Conservation (phyloP, 37 sponge, comb jelly and placozoan species). For the Hexactinellida sp. region DNA sequence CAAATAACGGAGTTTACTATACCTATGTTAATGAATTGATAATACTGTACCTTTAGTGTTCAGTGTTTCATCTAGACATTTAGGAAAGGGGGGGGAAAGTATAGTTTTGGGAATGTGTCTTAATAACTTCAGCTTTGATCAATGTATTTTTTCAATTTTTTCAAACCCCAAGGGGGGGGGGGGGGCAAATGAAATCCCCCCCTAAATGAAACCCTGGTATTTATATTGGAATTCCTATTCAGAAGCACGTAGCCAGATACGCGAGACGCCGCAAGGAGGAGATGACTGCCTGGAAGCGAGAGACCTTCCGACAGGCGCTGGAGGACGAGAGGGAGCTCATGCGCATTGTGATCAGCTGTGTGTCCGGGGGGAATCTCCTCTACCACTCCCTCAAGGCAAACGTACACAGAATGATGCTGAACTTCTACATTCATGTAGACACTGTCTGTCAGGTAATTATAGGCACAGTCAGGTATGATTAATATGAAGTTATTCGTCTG, state of each 20-base stretch:
- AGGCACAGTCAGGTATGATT: background rate
- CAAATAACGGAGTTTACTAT: no score
- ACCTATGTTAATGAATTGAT: no score
- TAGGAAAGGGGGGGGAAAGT: no score
- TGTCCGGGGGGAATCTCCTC: background rate
- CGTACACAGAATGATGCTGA: background rate
- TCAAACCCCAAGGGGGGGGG: no score
- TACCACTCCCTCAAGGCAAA: background rate
- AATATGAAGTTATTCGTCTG: background rate
- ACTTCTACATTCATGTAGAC: background rate
- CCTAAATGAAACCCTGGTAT: no score
- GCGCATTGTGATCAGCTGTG: background rate
- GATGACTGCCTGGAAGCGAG: background rate
- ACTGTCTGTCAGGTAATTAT: background rate
- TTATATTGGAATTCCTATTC: no score
- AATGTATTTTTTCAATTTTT: no score
- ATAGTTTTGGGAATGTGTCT: no score
- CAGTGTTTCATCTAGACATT: no score
- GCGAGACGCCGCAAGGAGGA: background rate
- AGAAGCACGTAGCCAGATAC: background rate
- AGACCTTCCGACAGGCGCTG: background rate
- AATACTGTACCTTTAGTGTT: no score
- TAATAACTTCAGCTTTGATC: no score
- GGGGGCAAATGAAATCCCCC: no score
- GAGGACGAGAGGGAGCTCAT: slow-evolving; percentile 3